These are phyloP conservation scores for Tetranychus piercei DNA, from an alignment of 2,888 invertebrate species.

Conservation along the genomic window DNA sequence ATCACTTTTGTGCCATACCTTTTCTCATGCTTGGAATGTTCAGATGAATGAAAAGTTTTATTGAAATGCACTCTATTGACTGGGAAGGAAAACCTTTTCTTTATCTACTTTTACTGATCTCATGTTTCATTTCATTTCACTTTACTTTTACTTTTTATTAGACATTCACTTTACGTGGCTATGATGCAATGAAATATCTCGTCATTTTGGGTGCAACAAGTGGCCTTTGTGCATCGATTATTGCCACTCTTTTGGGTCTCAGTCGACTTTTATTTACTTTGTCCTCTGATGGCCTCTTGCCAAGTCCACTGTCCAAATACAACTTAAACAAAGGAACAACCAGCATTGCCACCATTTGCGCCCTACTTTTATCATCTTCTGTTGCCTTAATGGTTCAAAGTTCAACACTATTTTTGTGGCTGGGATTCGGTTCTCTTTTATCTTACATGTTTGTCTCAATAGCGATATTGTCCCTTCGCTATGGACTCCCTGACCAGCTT, in stretches of 20 bases:
- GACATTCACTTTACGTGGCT: not conserved
- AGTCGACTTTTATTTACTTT: conserved; percentile 20
- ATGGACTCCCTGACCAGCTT: not conserved
- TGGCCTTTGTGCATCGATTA: conserved; percentile 22
- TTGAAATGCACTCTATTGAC: not conserved
- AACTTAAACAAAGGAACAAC: conserved; percentile 18
- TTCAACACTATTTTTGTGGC: conserved; percentile 1
- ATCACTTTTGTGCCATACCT: too few species aligned
- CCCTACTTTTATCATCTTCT: not conserved
- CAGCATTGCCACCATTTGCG: conserved; percentile 18
- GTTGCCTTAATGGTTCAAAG: not conserved
- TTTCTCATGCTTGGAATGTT: too few species aligned
- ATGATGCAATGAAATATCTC: conserved; percentile 22
- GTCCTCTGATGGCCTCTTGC: conserved; percentile 23
- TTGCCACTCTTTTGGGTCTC: conserved; percentile 23
- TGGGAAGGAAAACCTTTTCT: not conserved
- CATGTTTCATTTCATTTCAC: not conserved
- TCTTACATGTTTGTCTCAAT: not conserved
- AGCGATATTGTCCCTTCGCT: not conserved
- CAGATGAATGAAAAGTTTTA: not conserved
- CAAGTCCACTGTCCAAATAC: conserved; percentile 19
- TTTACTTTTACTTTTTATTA: not conserved
- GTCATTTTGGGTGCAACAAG: conserved; percentile 23
- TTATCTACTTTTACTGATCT: not conserved
- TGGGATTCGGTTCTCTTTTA: not conserved